Evolutionary conservation across 2,113 vertebrate genomes (phyloP).

Genomic region (Lepidothrix coronata): DNA sequence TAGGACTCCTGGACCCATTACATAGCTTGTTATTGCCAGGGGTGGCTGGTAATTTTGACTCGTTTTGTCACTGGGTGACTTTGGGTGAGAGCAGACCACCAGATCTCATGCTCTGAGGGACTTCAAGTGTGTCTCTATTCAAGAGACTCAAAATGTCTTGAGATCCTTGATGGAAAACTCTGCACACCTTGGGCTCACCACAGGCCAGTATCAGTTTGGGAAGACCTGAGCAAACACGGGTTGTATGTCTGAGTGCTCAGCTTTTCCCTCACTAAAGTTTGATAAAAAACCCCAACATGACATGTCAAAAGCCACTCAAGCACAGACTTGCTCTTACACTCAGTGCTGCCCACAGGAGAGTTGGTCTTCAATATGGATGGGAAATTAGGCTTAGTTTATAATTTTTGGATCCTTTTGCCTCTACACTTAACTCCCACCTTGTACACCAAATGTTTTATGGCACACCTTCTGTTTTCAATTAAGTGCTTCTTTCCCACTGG

Average conservation of each 20-base stretch:
- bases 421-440: background rate
- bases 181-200: background rate
- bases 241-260: background rate
- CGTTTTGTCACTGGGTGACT: background rate
- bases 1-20: background rate
- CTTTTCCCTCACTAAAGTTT: background rate
- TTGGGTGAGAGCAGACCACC: background rate
- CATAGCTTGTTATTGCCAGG: background rate
- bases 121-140: rapidly evolving
- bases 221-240: rapidly evolving
- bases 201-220: background rate
- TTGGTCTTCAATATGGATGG: background rate
- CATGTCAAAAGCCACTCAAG: background rate
- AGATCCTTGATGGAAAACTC: background rate
- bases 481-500: background rate
- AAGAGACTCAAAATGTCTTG: background rate
- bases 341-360: background rate
- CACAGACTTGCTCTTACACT: background rate
- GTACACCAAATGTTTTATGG: background rate
- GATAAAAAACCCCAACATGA: rapidly evolving
- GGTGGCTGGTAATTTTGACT: background rate
- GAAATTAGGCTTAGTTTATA: background rate
- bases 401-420: background rate
- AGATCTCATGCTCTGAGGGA: background rate
- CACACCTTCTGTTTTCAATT: background rate